Evolutionary conservation across 1,140 invertebrate genomes (phyloP).

Genomic region (Oscheius sp.): DNA sequence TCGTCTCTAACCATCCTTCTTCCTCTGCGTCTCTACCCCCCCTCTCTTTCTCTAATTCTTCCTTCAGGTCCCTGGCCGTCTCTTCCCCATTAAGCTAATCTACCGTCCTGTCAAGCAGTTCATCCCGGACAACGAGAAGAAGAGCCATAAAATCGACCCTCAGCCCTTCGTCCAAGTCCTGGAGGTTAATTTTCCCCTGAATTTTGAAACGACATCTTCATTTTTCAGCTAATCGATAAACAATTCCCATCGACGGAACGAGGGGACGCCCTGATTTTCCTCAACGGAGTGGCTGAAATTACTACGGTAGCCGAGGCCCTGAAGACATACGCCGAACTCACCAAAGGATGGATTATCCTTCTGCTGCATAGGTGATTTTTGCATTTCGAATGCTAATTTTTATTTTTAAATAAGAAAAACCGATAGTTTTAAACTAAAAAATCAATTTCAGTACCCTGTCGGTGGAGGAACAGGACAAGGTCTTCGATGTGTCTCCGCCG

Average conservation of each 20-base stretch:
- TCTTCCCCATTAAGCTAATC: slow-evolving; percentile 84
- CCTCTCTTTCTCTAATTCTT: slow-evolving; percentile 13
- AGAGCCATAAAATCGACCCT: slow-evolving; percentile 75
- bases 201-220: no score
- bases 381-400: no score
- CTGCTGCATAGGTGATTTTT: slow-evolving; percentile 76
- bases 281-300: slow-evolving; percentile 94
- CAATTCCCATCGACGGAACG: slow-evolving; percentile 73
- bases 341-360: slow-evolving; percentile 86
- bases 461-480: slow-evolving; percentile 91
- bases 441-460: slow-evolving; percentile 73
- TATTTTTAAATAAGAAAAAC: no score
- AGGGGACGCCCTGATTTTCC: slow-evolving; percentile 91
- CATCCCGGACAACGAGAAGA: slow-evolving; percentile 65
- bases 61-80: slow-evolving; percentile 80
- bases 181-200: slow-evolving; percentile 63
- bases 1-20: no score
- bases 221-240: slow-evolving; percentile 74
- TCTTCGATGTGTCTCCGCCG: slow-evolving; percentile 93
- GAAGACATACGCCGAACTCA: slow-evolving; percentile 76
- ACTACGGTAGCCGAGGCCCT: slow-evolving; percentile 79
- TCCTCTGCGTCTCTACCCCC: no score
- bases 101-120: slow-evolving; percentile 77
- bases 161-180: slow-evolving; percentile 87
- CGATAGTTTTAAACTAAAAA: background rate